Conservation (phyloP, 2,113 vertebrate species). For the Scortum barcoo region DNA sequence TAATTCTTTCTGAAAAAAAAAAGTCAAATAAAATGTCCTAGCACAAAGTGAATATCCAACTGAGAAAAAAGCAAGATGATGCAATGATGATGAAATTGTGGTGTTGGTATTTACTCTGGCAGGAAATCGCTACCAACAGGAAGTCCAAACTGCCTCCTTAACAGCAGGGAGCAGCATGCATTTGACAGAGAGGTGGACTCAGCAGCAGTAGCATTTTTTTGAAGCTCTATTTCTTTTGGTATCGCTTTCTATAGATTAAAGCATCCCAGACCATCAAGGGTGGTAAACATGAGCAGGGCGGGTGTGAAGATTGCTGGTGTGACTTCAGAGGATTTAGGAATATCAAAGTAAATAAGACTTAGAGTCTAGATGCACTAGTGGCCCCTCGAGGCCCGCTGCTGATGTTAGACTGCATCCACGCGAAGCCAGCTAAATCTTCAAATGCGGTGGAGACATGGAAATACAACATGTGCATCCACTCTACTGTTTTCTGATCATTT, state of each 20-base stretch:
- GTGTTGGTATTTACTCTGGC: neutral
- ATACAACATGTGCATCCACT: neutral
- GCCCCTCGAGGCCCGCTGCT: neutral
- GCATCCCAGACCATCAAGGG: neutral
- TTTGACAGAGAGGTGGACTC: neutral
- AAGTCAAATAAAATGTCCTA: neutral
- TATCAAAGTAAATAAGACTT: neutral
- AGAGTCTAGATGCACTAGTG: neutral
- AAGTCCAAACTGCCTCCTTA: conserved; percentile 21
- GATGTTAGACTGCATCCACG: neutral
- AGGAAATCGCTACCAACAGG: conserved; percentile 14
- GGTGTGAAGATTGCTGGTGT: neutral
- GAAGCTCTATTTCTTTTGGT: neutral
- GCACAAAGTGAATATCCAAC: neutral
- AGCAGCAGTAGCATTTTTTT: neutral
- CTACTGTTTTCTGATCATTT: neutral
- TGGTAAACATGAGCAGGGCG: neutral
- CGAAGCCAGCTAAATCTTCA: neutral
- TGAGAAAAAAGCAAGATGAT: conserved; percentile 1
- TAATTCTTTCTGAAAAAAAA: neutral
- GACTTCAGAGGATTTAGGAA: neutral
- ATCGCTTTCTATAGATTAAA: neutral
- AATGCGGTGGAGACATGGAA: too few species aligned
- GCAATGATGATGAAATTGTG: conserved; percentile 10
- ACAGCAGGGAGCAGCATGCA: neutral